These are phyloP conservation scores for Crypturellus tataupa DNA, from an alignment of 2,797 vertebrate species.

Conservation along the genomic window DNA sequence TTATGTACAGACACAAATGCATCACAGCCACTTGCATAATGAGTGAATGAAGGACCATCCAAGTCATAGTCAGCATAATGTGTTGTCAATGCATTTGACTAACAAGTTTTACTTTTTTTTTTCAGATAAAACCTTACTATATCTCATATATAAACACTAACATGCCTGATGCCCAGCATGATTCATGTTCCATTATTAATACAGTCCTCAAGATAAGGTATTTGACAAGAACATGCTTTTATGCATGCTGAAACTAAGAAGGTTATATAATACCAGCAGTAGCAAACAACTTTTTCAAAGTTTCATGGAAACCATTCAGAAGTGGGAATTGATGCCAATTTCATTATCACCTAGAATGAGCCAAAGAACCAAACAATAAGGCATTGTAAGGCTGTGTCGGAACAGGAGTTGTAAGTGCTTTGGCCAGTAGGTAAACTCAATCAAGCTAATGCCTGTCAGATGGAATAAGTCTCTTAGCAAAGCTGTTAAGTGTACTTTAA, in stretches of 20 bases:
- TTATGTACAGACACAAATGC: not conserved
- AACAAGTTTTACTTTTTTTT: not conserved
- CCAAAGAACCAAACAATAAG: conserved; percentile 39
- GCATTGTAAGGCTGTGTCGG: conserved; percentile 24
- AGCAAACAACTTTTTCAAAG: conserved; percentile 58
- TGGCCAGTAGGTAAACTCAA: not conserved
- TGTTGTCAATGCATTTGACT: not conserved
- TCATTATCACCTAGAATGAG: conserved; percentile 31
- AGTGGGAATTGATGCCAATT: conserved; percentile 22
- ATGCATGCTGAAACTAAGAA: conserved; percentile 53
- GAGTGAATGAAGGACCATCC: conserved; percentile 34
- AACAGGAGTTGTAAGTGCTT: conserved; percentile 1
- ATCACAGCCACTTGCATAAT: not conserved
- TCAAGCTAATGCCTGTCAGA: not conserved
- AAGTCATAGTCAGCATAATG: not conserved
- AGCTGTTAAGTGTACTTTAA: not conserved
- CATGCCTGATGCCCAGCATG: conserved; percentile 24
- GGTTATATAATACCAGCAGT: conserved; percentile 59
- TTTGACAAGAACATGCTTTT: conserved; percentile 69
- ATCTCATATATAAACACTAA: conserved; percentile 12
- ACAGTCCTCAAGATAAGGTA: conserved; percentile 65
- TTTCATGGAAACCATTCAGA: conserved; percentile 50
- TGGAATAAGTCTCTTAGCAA: not conserved
- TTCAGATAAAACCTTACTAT: not conserved
- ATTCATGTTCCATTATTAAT: conserved; percentile 64